Base-by-base conservation (phyloP, 2,888 invertebrate species). In the Drosophila paracracens region DNA sequence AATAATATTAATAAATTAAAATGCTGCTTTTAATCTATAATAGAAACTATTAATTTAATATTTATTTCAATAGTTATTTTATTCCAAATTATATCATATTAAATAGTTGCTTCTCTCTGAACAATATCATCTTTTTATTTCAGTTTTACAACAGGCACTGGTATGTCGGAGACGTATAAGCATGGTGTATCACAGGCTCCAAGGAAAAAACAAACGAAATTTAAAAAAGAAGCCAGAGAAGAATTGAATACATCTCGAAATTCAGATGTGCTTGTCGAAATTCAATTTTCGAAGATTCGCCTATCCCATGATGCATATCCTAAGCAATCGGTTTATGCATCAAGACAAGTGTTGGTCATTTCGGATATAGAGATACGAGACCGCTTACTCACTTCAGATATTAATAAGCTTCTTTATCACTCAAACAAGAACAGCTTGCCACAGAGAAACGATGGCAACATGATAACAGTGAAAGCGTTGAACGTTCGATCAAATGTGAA, bases 361-460 rank as follows among this genome's bases (percentile, higher is more conserved):
- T 96, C 96, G 80, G 98, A 98, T 89, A 94, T 99, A 25, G 98
- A 99, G 93, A 96, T 99, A 40, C 93, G 97, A 21, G 99, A 99
- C 94, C 94, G 97, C 54, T 94, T 99, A 53, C 95, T 95, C 16
- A 95, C 96, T 63, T 99, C 99, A 62, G 95, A 97, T 81, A 98
- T 99, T 90, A 99, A 99, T 94, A 99, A 99, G 93, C 97, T 99
- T 92, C 95, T 99, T 52, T 98, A 99, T 92, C 97, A 97, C 91
- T 97, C 93, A 88, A 96, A 96, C 61, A 96, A 96, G 59, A 96
- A 97, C 87, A 95, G 95, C 21, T 95, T 96, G 86, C 98, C 98
- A 0, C 96, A 96, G 83, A 96, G 97, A 91, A 96, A 96, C 21
- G 96, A 97, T 89, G 97, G 98, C 4, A 96, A 98, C 92, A 98